phyloP scores from a whole-genome alignment of 2,113 vertebrate species.

The Notothenia coriiceps region DNA sequence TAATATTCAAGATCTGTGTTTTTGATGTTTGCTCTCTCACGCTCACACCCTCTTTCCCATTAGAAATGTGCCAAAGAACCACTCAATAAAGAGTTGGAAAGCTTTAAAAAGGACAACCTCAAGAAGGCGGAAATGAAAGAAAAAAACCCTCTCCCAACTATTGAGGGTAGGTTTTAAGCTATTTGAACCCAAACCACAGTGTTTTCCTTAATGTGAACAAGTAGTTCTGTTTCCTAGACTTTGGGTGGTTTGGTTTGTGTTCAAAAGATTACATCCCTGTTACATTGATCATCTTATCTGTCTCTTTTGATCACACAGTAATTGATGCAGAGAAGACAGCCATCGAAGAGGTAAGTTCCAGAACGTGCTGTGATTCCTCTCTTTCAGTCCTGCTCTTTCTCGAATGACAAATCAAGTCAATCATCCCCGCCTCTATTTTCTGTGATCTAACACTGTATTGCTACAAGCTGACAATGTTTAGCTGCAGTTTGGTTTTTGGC shows the following conservation, averaged over 20 bases:
- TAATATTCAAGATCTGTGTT: not conserved
- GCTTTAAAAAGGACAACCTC: conserved; percentile 86
- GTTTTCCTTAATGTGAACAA: too few relatives aligned
- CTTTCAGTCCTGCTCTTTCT: conserved; percentile 9
- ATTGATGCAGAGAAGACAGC: conserved; percentile 87
- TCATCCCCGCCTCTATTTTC: conserved; percentile 15
- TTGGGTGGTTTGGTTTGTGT: too few relatives aligned
- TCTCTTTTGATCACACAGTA: conserved; percentile 76
- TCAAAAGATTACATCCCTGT: too few relatives aligned
- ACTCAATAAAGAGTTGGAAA: conserved; percentile 39
- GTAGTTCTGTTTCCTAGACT: too few relatives aligned
- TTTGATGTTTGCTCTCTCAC: not conserved
- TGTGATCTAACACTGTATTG: not conserved
- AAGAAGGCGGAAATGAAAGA: conserved; percentile 85
- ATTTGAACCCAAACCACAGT: too few relatives aligned
- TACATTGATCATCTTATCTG: too few relatives aligned
- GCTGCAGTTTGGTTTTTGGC: too few relatives aligned
- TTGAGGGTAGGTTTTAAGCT: conserved; percentile 79
- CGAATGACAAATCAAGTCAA: conserved; percentile 15
- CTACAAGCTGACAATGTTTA: not conserved
- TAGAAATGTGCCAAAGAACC: conserved; percentile 9
- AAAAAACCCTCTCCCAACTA: conserved; percentile 86
- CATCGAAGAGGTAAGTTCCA: conserved; percentile 44
- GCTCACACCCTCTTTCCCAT: not conserved
- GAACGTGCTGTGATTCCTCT: conserved; percentile 15